These are phyloP conservation scores for Sarotherodon lohbergeri DNA, from an alignment of 2,113 vertebrate species.

Conservation along the genomic window DNA sequence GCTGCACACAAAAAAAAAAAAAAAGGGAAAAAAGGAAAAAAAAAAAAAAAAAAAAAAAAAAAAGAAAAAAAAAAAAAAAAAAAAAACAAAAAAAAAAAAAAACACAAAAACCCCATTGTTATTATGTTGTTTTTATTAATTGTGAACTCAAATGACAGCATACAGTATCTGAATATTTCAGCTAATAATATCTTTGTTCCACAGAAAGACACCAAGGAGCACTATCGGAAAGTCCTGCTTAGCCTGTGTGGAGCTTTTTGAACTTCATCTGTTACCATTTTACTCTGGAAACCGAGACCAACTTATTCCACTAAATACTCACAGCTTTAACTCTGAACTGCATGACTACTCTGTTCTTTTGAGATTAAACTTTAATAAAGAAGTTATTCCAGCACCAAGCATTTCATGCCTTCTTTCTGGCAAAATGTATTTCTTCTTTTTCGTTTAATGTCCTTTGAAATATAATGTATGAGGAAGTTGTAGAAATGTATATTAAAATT, in stretches of 20 bases:
- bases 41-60: too few relatives aligned
- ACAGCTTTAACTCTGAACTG: not conserved
- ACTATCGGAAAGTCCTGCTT: conserved; percentile 81
- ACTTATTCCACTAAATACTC: not conserved
- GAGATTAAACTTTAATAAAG: not conserved
- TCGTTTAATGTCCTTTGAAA: not conserved
- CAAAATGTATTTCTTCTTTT: not conserved
- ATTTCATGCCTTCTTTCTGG: not conserved
- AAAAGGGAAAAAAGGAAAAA: too few relatives aligned
- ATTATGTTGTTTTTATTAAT: not conserved
- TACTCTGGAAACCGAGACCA: not conserved
- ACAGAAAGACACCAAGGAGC: conserved; percentile 85
- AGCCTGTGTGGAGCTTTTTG: conserved; percentile 75
- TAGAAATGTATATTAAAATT: not conserved
- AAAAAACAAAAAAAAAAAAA: conserved; percentile 35
- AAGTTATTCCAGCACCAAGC: not conserved
- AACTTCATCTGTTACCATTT: not conserved
- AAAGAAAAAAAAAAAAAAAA: too few relatives aligned
- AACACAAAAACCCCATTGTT: not conserved
- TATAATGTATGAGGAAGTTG: not conserved
- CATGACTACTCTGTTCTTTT: not conserved
- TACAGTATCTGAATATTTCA: not conserved
- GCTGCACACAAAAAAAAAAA: too few relatives aligned
- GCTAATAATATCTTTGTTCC: not conserved
- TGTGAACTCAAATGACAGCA: not conserved